Evolutionary conservation across 1,140 invertebrate species (phyloP).

Genomic region (Euwallacea similis): DNA sequence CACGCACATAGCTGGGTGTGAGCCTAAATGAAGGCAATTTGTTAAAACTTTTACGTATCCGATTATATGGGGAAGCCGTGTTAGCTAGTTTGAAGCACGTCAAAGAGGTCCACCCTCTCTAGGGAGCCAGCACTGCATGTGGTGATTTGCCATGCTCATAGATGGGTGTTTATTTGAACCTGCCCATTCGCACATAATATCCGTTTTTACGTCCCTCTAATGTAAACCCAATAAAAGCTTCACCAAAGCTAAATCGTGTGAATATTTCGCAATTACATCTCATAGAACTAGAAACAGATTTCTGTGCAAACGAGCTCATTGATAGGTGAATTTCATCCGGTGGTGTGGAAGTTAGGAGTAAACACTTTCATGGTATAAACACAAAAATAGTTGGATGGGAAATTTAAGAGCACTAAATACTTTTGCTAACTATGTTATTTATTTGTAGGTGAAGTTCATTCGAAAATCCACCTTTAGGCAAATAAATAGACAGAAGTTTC

Average conservation of each 20-base stretch:
- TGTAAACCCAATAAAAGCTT: too few species aligned
- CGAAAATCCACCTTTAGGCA: background rate
- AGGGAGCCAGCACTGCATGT: too few species aligned
- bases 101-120: too few species aligned
- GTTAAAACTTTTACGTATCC: conserved; percentile 20
- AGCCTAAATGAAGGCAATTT: conserved; percentile 26
- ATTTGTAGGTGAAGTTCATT: background rate
- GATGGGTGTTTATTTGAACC: too few species aligned
- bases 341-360: background rate
- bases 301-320: background rate
- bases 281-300: too few species aligned
- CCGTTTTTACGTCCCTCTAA: too few species aligned
- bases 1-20: conserved; percentile 30
- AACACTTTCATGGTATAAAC: background rate
- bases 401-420: background rate
- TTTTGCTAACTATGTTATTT: background rate
- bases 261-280: too few species aligned
- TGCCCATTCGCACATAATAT: too few species aligned
- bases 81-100: too few species aligned
- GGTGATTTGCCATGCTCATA: too few species aligned
- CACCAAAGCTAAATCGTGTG: too few species aligned
- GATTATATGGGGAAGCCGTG: background rate
- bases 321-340: conserved; percentile 1
- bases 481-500: background rate
- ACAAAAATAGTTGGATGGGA: background rate